Percentiles rank a stretch among this genome's conserved stretches.
phyloP scores from a whole-genome alignment of 2,797 vertebrate genomes.

The Bradypodion ventrale region DNA sequence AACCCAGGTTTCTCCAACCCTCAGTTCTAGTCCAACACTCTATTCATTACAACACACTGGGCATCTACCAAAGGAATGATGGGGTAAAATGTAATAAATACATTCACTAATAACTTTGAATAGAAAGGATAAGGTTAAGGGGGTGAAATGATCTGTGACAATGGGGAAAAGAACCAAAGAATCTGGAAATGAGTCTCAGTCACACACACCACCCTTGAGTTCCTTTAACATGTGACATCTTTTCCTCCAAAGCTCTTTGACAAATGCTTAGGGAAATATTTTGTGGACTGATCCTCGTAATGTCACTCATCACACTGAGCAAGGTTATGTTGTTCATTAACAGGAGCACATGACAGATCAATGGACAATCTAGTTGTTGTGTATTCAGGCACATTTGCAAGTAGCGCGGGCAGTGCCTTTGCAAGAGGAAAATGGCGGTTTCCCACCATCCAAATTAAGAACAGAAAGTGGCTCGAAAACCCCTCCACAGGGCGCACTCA shows the following conservation, averaged over 20 bases:
- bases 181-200: not conserved
- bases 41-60: too few species aligned
- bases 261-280: not conserved
- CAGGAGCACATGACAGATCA: not conserved
- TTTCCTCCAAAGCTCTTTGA: not conserved
- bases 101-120: not conserved
- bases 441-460: too few species aligned
- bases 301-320: not conserved
- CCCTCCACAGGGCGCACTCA: too few species aligned
- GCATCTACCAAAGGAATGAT: too few species aligned
- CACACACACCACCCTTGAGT: not conserved
- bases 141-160: not conserved
- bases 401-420: too few species aligned
- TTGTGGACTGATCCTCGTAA: not conserved
- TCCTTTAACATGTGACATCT: not conserved
- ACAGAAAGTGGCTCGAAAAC: too few species aligned
- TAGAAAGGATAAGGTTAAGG: not conserved
- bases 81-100: too few species aligned
- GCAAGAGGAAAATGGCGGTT: too few species aligned
- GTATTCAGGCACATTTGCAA: too few species aligned
- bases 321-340: not conserved
- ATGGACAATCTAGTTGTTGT: not conserved
- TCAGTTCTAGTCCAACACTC: too few species aligned
- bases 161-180: too few species aligned
- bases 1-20: too few species aligned